Conservation (phyloP, 2,888 invertebrate genomes). For the Crematogaster levior region DNA sequence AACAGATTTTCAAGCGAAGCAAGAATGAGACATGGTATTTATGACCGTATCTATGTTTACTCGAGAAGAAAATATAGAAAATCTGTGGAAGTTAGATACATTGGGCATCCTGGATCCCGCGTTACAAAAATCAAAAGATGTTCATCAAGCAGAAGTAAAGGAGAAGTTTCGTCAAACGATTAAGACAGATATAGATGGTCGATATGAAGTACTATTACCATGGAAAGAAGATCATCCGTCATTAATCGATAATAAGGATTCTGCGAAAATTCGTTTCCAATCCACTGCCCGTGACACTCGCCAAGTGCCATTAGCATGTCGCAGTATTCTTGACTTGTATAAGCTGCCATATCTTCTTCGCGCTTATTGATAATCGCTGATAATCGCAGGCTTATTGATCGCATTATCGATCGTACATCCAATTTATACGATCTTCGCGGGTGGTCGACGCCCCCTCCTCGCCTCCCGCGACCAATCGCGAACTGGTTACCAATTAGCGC, state of each 20-base stretch:
- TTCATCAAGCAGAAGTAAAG: neutral
- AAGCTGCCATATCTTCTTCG: too few species aligned
- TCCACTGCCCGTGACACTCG: too few species aligned
- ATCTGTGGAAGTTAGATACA: neutral
- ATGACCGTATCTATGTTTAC: neutral
- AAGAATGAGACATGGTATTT: neutral
- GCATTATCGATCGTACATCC: too few species aligned
- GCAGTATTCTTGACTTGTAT: too few species aligned
- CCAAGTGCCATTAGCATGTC: too few species aligned
- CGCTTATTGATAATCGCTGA: too few species aligned
- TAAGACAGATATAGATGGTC: neutral
- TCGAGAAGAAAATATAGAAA: neutral
- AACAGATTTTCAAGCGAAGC: neutral
- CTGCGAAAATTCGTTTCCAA: too few species aligned
- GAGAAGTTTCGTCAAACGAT: neutral
- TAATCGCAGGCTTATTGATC: too few species aligned
- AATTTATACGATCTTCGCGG: too few species aligned
- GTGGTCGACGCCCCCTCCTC: too few species aligned
- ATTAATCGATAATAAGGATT: neutral
- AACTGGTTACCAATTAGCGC: too few species aligned
- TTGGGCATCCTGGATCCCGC: neutral
- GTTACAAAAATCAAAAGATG: neutral
- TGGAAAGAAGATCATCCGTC: neutral
- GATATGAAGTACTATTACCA: neutral
- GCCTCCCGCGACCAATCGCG: too few species aligned